Base-by-base conservation (phyloP, 1,140 invertebrate species). In the Pseudomyrmex sp. region DNA sequence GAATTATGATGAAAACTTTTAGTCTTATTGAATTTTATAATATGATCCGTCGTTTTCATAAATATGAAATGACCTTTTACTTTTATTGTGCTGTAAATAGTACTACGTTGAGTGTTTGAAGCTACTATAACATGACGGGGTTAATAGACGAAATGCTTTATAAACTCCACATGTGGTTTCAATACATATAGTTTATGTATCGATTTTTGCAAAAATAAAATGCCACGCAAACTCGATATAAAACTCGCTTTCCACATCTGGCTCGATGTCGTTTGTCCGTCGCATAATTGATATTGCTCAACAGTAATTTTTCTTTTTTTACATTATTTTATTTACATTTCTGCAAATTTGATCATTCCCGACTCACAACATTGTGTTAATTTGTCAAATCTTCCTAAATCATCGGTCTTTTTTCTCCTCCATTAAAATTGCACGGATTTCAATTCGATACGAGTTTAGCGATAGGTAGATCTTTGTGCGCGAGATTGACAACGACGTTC, bases 401-500 rank as follows among this genome's bases (percentile, higher is more conserved):
- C 35, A 35, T 35, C 35, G 35, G 5, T 35, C 5, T 35, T 35
- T 35, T 7, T 35, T 35, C 35, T 35, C 35, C 0, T 0, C 35
- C 35, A 7, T 35, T 35, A 35, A 35, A 35, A 35, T 63, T 8
- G 15, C 13, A 15, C 26, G 2, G 23, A 35, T 65, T 35, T 56
- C n/a, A n/a, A n/a, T 56, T 8, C 15, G 15, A 65, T 46, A 46
- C 13, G 20, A 13, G 26, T 62, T 58, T 48, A 13, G 52, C 63
- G 23, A 79, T 70, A 5, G 65, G 4, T 2, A 5, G 65, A 9
- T 2, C 18, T 46, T 77, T 9, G 35, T 18, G 61, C 50, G 4
- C 26, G 56, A 48, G 44, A 80, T 80, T 80, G 66, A 80, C 66
- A 70, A 72, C 23, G n/a, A 80, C 23, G 20, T 79, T 69, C 20